phyloP scores from a whole-genome alignment of 2,113 vertebrate genomes.

The Tor tambroides region DNA sequence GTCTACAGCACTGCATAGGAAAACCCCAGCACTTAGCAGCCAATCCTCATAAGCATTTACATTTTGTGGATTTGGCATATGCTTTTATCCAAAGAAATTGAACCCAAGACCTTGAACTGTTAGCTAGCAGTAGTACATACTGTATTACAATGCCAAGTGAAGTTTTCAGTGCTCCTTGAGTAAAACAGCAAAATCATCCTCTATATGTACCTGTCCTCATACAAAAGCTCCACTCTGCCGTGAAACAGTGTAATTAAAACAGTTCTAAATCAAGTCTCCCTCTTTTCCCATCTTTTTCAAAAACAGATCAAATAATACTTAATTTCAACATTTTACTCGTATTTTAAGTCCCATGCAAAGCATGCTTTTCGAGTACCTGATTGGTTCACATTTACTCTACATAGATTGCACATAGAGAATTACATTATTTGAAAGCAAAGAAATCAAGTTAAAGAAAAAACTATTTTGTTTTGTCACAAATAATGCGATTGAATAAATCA shows the following conservation, averaged over 20 bases:
- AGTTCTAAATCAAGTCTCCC: too few species aligned
- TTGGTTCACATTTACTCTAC: neutral
- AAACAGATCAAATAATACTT: neutral
- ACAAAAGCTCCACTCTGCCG: too few species aligned
- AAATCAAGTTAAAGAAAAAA: neutral
- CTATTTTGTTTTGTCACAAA: too few species aligned
- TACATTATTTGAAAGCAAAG: neutral
- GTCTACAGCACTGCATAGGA: neutral
- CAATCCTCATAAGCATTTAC: neutral
- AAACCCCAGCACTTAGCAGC: neutral
- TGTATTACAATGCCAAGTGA: neutral
- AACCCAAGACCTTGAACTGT: neutral
- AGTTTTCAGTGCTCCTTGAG: neutral
- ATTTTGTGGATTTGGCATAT: neutral
- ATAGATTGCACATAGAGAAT: neutral
- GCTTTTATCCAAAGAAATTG: neutral
- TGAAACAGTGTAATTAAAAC: too few species aligned
- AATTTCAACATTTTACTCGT: neutral
- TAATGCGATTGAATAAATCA: too few species aligned
- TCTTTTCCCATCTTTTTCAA: too few species aligned
- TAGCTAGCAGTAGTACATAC: neutral
- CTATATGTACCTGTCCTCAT: too few species aligned
- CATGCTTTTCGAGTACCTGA: neutral
- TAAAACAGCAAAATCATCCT: too few species aligned
- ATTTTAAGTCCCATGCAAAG: too few species aligned